Evolutionary conservation across 2,888 invertebrate genomes (phyloP).

Genomic region (Autographa gamma): DNA sequence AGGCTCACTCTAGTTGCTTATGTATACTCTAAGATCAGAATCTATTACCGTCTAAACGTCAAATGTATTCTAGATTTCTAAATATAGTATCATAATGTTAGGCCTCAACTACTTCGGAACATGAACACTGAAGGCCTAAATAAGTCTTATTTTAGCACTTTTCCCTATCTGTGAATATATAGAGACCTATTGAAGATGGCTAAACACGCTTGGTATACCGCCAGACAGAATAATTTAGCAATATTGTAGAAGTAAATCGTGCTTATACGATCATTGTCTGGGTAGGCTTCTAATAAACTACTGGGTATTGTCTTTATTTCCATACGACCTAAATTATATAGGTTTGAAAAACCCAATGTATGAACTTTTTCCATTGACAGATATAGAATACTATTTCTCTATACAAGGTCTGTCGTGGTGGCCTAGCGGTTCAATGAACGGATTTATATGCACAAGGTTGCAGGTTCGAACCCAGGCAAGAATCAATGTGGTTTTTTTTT

Average conservation of each 20-base stretch:
- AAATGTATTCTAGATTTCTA: slow-evolving; percentile 38
- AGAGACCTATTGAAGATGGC: not conserved
- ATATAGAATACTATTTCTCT: too few relatives aligned
- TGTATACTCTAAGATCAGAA: too few relatives aligned
- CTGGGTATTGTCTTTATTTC: not conserved
- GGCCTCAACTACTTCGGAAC: slow-evolving; percentile 25
- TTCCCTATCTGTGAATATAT: not conserved
- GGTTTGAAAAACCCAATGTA: too few relatives aligned
- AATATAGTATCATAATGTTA: slow-evolving; percentile 22
- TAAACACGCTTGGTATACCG: not conserved
- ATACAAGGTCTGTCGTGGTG: too few relatives aligned
- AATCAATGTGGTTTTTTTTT: too few relatives aligned
- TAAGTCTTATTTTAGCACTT: slow-evolving; percentile 16
- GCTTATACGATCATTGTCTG: slow-evolving; percentile 3
- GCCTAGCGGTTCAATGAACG: too few relatives aligned
- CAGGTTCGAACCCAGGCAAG: too few relatives aligned
- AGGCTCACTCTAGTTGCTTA: too few relatives aligned
- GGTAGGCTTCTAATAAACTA: not conserved
- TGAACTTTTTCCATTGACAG: too few relatives aligned
- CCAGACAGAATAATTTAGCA: not conserved
- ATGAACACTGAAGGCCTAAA: slow-evolving; percentile 37
- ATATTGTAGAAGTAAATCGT: not conserved
- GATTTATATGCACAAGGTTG: too few relatives aligned
- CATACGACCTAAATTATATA: not conserved
- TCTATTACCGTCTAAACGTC: slow-evolving; percentile 18